phyloP scores from a whole-genome alignment of 2,113 vertebrate genomes.

The Eubucco bourcierii region DNA sequence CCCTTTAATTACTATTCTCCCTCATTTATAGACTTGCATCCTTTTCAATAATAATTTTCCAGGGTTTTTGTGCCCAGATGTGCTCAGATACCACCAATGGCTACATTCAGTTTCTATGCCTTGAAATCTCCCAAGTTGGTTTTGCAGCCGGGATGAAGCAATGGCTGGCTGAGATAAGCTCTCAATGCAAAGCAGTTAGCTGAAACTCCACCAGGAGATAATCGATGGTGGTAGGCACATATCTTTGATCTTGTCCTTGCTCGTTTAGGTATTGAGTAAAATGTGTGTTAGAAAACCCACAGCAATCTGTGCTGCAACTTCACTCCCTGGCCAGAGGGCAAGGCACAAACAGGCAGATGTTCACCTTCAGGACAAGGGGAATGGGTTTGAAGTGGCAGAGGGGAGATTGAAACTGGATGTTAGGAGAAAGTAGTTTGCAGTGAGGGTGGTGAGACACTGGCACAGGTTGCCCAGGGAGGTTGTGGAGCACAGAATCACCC shows the following conservation, averaged over 20 bases:
- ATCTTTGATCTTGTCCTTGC: neutral
- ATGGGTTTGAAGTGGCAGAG: no score
- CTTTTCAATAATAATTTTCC: neutral
- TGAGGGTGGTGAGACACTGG: no score
- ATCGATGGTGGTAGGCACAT: neutral
- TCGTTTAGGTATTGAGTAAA: neutral
- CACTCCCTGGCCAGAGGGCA: neutral
- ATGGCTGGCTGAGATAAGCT: neutral
- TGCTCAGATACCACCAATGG: neutral
- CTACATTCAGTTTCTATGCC: neutral
- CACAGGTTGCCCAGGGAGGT: no score
- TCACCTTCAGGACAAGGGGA: no score
- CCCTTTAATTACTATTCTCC: neutral
- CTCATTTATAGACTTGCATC: neutral
- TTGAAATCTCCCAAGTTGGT: neutral
- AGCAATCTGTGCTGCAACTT: neutral
- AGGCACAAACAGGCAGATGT: neutral
- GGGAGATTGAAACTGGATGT: no score
- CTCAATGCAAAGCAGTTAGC: constrained; percentile 7
- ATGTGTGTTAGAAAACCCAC: neutral
- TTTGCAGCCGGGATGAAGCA: neutral
- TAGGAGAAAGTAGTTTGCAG: no score
- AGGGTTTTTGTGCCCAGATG: neutral
- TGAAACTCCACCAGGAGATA: neutral
- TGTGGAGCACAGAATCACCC: no score